phyloP scores from a whole-genome alignment of 1,140 invertebrate genomes.

The Plodia interpunctella region DNA sequence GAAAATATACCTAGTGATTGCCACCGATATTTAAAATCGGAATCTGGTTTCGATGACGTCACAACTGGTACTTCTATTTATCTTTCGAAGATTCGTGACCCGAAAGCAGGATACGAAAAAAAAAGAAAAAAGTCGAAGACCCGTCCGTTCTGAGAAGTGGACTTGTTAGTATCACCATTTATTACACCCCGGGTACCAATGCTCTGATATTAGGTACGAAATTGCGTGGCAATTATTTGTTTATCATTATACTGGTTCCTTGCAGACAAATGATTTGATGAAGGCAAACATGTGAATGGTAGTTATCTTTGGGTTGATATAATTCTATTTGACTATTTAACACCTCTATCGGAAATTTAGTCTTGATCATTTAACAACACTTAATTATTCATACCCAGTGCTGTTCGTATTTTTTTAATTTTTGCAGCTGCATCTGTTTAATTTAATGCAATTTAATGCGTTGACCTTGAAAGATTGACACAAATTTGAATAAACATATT shows the following conservation, averaged over 20 bases:
- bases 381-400: no score
- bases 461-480: no score
- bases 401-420: no score
- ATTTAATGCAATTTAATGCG: no score
- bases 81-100: conserved; percentile 66
- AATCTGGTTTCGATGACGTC: conserved; percentile 39
- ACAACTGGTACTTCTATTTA: conserved; percentile 52
- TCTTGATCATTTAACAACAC: background rate
- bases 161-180: conserved; percentile 71
- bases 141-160: conserved; percentile 57
- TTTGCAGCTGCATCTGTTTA: no score
- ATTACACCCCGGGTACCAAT: conserved; percentile 57
- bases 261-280: conserved; percentile 5
- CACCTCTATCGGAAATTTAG: background rate
- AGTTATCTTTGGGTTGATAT: background rate
- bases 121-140: conserved; percentile 43
- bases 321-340: background rate
- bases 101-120: conserved; percentile 41
- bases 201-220: conserved; percentile 36
- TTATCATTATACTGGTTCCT: conserved; percentile 21
- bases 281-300: background rate
- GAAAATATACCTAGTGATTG: conserved; percentile 1
- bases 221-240: conserved; percentile 56
- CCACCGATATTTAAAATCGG: conserved; percentile 9
- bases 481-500: no score